A percentile compares a stretch with the other conserved stretches of the same genome.
These are phyloP conservation scores for Morphnarchus princeps DNA, from an alignment of 2,113 vertebrate species.

Conservation along the genomic window DNA sequence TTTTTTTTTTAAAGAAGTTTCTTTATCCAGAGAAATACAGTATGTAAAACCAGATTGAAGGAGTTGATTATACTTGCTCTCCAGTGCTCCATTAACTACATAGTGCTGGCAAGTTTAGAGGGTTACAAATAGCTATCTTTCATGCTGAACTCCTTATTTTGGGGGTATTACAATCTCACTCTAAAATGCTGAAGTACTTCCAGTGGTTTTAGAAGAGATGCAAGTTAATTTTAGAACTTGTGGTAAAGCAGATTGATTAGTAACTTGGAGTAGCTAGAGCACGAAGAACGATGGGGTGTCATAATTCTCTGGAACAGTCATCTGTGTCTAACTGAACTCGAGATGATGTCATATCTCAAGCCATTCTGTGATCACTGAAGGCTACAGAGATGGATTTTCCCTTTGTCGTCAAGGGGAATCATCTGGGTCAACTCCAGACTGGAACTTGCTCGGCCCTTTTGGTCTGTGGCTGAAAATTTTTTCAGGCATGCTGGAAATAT, in stretches of 20 bases:
- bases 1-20: neutral
- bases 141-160: neutral
- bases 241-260: neutral
- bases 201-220: neutral
- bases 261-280: neutral
- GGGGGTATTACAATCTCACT: neutral
- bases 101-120: neutral
- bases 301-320: neutral
- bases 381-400: neutral
- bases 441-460: neutral
- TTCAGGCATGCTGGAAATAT: neutral
- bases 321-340: neutral
- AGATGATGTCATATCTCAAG: neutral
- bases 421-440: neutral
- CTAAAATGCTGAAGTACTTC: constrained; percentile 5
- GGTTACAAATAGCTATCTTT: neutral
- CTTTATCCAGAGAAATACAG: neutral
- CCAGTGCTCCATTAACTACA: neutral
- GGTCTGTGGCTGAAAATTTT: neutral
- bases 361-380: neutral
- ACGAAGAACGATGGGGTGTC: neutral
- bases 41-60: neutral
- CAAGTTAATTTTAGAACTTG: constrained; percentile 4
- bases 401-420: neutral
- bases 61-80: neutral